Evolutionary conservation across 2,113 vertebrate species (phyloP).

Genomic region (human (Homo sapiens)): GRCh38 chr3:172906001-172906500

Average conservation of each 20-base stretch:
- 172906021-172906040: not conserved
- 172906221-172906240: not conserved
- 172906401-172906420: not conserved
- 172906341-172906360: not conserved
- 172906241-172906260: not conserved
- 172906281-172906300: not conserved
- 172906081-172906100: constrained; percentile 8
- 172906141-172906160: not conserved
- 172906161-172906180: constrained; percentile 36
- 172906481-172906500: not conserved
- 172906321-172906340: not conserved
- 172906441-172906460: not conserved
- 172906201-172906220: not conserved
- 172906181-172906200: not conserved
- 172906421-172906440: not conserved
- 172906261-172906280: not conserved
- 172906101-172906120: constrained; percentile 33
- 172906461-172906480: not conserved
- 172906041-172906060: constrained; percentile 10
- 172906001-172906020: not conserved
- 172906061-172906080: not conserved
- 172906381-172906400: not conserved
- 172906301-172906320: not conserved
- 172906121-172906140: constrained; percentile 9
- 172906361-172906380: not conserved